Evolutionary conservation across 1,140 invertebrate genomes (phyloP), one percentile per base, ranked within the genome.

Genomic region (Elymnias hypermnestra): DNA sequence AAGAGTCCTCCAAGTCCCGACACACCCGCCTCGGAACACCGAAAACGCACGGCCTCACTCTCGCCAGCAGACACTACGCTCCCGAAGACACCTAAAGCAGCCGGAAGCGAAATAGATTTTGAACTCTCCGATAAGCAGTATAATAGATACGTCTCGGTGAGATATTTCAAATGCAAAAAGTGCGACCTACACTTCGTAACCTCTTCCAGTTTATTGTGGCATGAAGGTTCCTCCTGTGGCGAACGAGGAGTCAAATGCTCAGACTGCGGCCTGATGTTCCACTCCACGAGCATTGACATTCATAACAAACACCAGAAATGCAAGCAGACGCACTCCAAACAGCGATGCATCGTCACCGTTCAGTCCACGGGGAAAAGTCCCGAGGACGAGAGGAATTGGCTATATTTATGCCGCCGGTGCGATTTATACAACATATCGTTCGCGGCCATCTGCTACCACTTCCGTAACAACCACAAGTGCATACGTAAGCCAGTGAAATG

Each of bases 261-360:
- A 0, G 5, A 21, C 0, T 62, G 59, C 19, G 18, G 28, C 0
- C 22, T 62, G 5, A 23, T 37, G 15, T 57, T 54, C 8, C 45
- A 57, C 17, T 1, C 5, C 6, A n/a, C 26, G 0, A n/a, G 10
- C 2, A 21, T 57, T 9, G 8, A 39, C 15, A 3, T 23, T 10
- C 54, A 57, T 12, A 14, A 18, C 3, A 13, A 3, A 1, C 10
- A 28, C 2, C 23, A 19, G 9, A 39, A 22, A 15, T 26, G 17
- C 22, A 26, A 31, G 6, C 5, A 1, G 1, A 8, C 2, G 5
- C 5, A 21, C 5, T 21, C 6, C n/a, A 9, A 21, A 22, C 2
- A 5, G 5, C 3, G 5, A 7, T 26, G 8, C 3, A 13, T 13
- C 1, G 4, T 31, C 9, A 31, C 28, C 12, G 12, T 31, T 7